phyloP scores from a whole-genome alignment of 2,888 invertebrate species.

The Celastrina argiolus region DNA sequence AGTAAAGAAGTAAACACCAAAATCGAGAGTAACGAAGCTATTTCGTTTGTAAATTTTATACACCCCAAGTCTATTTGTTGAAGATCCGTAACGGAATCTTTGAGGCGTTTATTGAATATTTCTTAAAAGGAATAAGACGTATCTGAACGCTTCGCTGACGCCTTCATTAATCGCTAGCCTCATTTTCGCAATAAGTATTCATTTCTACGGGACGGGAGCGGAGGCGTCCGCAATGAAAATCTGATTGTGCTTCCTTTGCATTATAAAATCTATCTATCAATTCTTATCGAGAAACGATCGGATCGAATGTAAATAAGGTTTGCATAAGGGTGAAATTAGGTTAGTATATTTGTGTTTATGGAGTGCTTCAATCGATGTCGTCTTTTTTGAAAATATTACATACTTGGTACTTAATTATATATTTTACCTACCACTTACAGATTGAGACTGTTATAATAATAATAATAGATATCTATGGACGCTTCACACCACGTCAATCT shows the following conservation, averaged over 20 bases:
- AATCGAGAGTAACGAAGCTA: slow-evolving; percentile 9
- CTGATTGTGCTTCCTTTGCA: slow-evolving; percentile 72
- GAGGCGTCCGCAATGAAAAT: slow-evolving; percentile 60
- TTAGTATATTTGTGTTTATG: background rate
- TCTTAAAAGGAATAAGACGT: slow-evolving; percentile 66
- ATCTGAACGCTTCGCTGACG: slow-evolving; percentile 56
- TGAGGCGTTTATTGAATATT: slow-evolving; percentile 68
- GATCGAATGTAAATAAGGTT: slow-evolving; percentile 28
- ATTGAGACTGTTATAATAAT: too few relatives aligned
- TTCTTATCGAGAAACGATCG: slow-evolving; percentile 49
- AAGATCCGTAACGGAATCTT: slow-evolving; percentile 35
- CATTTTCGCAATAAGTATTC: slow-evolving; percentile 76
- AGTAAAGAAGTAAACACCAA: background rate
- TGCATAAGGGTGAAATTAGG: slow-evolving; percentile 9
- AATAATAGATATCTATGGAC: too few relatives aligned
- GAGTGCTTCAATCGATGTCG: background rate
- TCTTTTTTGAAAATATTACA: background rate
- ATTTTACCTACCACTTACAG: too few relatives aligned
- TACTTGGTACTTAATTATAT: too few relatives aligned
- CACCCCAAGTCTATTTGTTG: slow-evolving; percentile 27
- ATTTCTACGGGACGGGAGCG: slow-evolving; percentile 46
- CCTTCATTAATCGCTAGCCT: slow-evolving; percentile 64
- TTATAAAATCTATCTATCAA: slow-evolving; percentile 68
- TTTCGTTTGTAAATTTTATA: slow-evolving; percentile 16
- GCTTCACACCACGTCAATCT: too few relatives aligned